Evolutionary conservation across 2,113 vertebrate species (phyloP), one percentile per base, ranked within the genome.

Genomic region (Serilophus lunatus): DNA sequence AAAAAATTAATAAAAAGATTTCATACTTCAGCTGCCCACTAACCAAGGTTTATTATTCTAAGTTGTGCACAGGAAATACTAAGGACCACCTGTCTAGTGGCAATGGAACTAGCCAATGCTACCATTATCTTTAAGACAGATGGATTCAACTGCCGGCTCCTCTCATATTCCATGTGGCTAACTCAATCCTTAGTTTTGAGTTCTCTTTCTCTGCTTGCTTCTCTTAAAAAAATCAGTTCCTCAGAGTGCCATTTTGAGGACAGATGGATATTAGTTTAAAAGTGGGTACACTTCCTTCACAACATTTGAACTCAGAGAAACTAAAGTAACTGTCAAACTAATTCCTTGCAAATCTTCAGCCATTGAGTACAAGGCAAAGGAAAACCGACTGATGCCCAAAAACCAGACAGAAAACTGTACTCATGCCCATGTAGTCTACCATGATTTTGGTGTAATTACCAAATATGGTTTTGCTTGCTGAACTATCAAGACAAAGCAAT

Each of bases 101-200:
- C 5, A 3, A 29, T 11, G 13, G 40, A 63, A 82, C 33, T 5
- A 72, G 40, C 18, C 31, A 53, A 38, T 9, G 16, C 6, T 35
- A 61, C 35, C 22, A 38, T 6, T 47, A 51, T 61, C 29, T 49
- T 78, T 40, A 16, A 53, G 44, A 51, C 29, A 80, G 16, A 11
- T 0, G 1, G 26, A 63, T 56, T 85, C 10, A 94, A 9, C 18
- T 24, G 18, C 12, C 28, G 1, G 3, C 22, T 82, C 19, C 24
- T 6, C 38, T 61, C 8, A 35, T 12, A 36, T 2, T 29, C 24
- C 53, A 68, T 0, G 0, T 23, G 17, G 24, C 6, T 68, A 44
- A 66, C 10, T 40, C 47, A 47, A n/a, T 71, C 44, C 44, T 88
- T 44, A 31, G 8, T 19, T 69, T 36, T 14, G 17, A 3, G 4